phyloP scores from a whole-genome alignment of 2,797 vertebrate species.

The Labroides dimidiatus region DNA sequence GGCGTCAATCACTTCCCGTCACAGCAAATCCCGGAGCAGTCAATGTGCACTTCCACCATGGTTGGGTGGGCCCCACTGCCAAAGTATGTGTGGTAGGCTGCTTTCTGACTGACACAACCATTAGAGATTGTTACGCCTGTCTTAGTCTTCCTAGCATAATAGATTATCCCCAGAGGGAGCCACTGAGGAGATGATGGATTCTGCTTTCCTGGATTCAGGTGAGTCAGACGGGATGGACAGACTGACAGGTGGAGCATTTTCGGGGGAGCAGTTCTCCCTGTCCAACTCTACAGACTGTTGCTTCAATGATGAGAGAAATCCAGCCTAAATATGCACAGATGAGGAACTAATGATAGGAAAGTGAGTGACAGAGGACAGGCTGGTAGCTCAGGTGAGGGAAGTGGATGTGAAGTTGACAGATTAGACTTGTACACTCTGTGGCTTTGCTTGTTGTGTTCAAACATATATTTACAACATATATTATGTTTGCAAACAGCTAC shows the following conservation, averaged over 20 bases:
- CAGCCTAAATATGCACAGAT: slow-evolving; percentile 54
- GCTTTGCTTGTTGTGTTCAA: slow-evolving; percentile 17
- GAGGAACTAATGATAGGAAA: slow-evolving; percentile 70
- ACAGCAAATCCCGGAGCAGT: slow-evolving; percentile 41
- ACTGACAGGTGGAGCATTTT: slow-evolving; percentile 66
- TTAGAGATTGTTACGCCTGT: slow-evolving; percentile 77
- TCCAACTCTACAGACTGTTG: slow-evolving; percentile 31
- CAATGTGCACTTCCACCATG: slow-evolving; percentile 18
- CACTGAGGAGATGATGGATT: slow-evolving; percentile 44
- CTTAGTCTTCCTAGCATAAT: slow-evolving; percentile 65
- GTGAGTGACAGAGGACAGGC: slow-evolving; percentile 50
- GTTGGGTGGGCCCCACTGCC: slow-evolving; percentile 25
- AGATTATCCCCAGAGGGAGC: slow-evolving; percentile 66
- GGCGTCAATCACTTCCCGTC: slow-evolving; percentile 44
- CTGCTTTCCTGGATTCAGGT: slow-evolving; percentile 49
- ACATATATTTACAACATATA: slow-evolving; percentile 17
- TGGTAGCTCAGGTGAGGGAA: slow-evolving; percentile 36
- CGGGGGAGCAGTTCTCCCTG: slow-evolving; percentile 62
- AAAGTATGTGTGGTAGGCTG: slow-evolving; percentile 15
- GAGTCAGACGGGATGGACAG: slow-evolving; percentile 47
- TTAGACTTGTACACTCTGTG: slow-evolving; percentile 41
- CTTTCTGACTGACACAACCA: slow-evolving; percentile 76
- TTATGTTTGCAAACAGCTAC: not conserved
- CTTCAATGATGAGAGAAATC: slow-evolving; percentile 66
- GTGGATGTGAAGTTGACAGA: slow-evolving; percentile 46